Evolutionary conservation across 2,888 invertebrate genomes (phyloP).

Genomic region (Drosophila imparisetae): DNA sequence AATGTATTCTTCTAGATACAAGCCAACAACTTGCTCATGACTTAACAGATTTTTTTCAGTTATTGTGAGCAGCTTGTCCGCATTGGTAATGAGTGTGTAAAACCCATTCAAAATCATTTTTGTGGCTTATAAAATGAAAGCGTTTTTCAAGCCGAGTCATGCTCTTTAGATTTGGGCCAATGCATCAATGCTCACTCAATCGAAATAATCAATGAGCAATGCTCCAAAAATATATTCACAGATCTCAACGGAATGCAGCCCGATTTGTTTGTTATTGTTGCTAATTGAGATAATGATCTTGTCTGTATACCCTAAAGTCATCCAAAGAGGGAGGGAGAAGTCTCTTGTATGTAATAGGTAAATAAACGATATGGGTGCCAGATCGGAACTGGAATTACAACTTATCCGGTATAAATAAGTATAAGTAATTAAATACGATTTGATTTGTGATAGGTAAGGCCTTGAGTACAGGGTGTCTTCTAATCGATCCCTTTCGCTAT

Average conservation of each 20-base stretch:
- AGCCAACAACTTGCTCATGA: constrained; percentile 34
- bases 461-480: not conserved
- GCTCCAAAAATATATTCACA: constrained; percentile 19
- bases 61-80: constrained; percentile 21
- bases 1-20: constrained; percentile 21
- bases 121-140: constrained; percentile 14
- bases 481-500: not conserved
- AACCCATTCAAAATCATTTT: constrained; percentile 29
- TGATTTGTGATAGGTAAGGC: not conserved
- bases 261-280: constrained; percentile 26
- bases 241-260: constrained; percentile 45
- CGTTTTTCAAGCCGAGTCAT: constrained; percentile 44
- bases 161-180: constrained; percentile 38
- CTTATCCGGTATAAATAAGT: not conserved
- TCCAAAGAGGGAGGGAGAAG: not conserved
- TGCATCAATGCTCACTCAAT: constrained; percentile 11
- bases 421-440: not conserved
- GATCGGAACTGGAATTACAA: not conserved
- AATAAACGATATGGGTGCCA: not conserved
- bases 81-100: constrained; percentile 32
- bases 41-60: constrained; percentile 34
- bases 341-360: not conserved
- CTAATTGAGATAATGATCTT: constrained; percentile 33
- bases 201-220: constrained; percentile 25
- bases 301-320: not conserved